A percentile compares a stretch with the other conserved stretches of the same genome.
phyloP scores from a whole-genome alignment of 1,140 invertebrate species.

The Paramacrobiotus metropolitanus region DNA sequence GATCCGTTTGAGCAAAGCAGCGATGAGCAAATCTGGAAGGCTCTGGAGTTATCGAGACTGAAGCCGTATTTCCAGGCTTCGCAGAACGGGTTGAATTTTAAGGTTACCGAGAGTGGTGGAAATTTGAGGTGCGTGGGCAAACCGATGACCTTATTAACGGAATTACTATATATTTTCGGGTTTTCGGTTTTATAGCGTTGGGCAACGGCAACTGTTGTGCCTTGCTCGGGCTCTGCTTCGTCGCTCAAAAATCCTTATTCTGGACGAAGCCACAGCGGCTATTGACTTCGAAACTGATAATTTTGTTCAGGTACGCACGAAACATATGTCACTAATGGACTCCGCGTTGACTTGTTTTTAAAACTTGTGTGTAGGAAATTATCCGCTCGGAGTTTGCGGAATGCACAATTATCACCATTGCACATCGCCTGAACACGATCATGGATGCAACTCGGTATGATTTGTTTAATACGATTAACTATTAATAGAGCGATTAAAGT shows the following conservation, averaged over 20 bases:
- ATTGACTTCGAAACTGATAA: conserved; percentile 37
- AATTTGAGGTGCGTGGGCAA: conserved; percentile 22
- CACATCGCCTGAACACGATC: conserved; percentile 10
- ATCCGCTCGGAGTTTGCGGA: conserved; percentile 6
- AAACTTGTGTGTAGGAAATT: conserved; percentile 7
- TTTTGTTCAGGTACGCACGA: conserved; percentile 20
- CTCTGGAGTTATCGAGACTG: conserved; percentile 3
- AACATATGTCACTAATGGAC: conserved; percentile 13
- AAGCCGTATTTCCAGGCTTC: conserved; percentile 12
- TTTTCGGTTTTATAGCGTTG: conserved; percentile 16
- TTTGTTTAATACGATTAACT: too few species aligned
- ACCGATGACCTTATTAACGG: too few species aligned
- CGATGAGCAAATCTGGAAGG: background rate
- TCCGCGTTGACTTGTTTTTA: background rate
- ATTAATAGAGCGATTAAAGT: too few species aligned
- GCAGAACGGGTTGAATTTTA: conserved; percentile 13
- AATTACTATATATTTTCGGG: too few species aligned
- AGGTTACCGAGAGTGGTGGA: conserved; percentile 20
- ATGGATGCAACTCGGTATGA: conserved; percentile 8
- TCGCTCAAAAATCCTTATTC: conserved; percentile 34
- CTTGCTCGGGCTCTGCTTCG: conserved; percentile 21
- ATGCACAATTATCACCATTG: conserved; percentile 10
- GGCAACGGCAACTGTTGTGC: conserved; percentile 24
- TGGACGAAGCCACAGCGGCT: conserved; percentile 70
- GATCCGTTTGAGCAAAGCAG: background rate